Evolutionary conservation across 2,113 vertebrate species (phyloP).

Genomic region (Urocitellus parryii): DNA sequence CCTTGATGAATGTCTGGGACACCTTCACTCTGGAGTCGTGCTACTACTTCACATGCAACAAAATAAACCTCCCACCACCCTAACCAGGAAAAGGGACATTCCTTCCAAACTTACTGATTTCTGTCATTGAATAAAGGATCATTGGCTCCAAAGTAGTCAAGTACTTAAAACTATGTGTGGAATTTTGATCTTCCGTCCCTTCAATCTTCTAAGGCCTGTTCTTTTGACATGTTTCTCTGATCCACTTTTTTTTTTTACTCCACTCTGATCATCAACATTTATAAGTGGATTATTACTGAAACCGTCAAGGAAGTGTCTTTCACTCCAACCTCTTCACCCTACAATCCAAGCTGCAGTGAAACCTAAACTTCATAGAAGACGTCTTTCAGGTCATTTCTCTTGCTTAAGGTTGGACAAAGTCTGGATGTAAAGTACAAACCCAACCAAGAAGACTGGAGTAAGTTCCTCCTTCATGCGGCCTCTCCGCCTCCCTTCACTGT

Average conservation of each 20-base stretch:
- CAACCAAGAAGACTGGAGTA: not conserved
- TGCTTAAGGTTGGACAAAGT: not conserved
- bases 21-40: not conserved
- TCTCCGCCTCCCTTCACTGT: not conserved
- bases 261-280: not conserved
- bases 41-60: not conserved
- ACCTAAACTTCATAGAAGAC: not conserved
- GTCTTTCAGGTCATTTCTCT: not conserved
- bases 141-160: not conserved
- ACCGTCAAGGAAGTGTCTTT: not conserved
- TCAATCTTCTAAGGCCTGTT: not conserved
- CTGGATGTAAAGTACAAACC: not conserved
- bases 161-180: not conserved
- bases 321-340: not conserved
- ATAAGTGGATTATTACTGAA: not conserved
- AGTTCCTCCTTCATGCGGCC: not conserved
- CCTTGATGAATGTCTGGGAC: not conserved
- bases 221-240: not conserved
- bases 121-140: not conserved
- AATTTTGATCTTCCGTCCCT: not conserved
- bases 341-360: not conserved
- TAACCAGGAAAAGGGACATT: not conserved
- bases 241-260: not conserved
- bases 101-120: not conserved
- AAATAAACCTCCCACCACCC: not conserved